Base-by-base conservation (phyloP, 2,888 invertebrate genomes). In the Candidula unifasciata region DNA sequence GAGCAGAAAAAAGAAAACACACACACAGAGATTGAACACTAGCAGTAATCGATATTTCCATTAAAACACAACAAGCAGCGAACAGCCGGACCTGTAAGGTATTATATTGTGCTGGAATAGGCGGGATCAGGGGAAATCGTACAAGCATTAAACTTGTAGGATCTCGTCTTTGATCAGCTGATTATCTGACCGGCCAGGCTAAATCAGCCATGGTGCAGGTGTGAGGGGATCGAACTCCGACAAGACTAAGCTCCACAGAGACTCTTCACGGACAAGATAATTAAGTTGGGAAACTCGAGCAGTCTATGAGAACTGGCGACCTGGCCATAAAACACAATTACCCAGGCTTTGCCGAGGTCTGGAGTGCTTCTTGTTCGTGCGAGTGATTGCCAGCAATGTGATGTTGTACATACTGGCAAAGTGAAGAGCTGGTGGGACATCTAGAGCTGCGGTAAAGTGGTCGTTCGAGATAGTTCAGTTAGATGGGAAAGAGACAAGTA, bases 221-320 rank as follows among this genome's bases (percentile, higher is more conserved):
- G 73, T 73, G 13, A n/a, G 71, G 27, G 24, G n/a, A 24, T 60
- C 24, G n/a, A 60, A n/a, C 60, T 18, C n/a, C 13, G 33, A 24
- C 35, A 73, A 21, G 30, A 52, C 73, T 52, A 44, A 27, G 52
- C 37, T 52, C 27, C 52, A 24, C 73, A 3, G 24, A 37, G 44
- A 27, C 73, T n/a, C 44, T 73, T 52, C 37, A 6, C 13, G 44
- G 73, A 73, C 73, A 52, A 73, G 73, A 44, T 73, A 73, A 73
- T 73, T 73, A 73, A 73, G 73, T 73, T 52, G 3, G 73, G 73
- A 73, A 52, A 73, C 73, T n/a, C 16, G 73, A 73, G 73, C 44
- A 44, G 44, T 10, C 21, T 16, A 27, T 16, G n/a, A 73, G 73
- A 33, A 13, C 27, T 73, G n/a, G 73, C 10, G 1, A 33, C 35